Base-by-base conservation (phyloP, 1,140 invertebrate species). In the Dryas iulia region DNA sequence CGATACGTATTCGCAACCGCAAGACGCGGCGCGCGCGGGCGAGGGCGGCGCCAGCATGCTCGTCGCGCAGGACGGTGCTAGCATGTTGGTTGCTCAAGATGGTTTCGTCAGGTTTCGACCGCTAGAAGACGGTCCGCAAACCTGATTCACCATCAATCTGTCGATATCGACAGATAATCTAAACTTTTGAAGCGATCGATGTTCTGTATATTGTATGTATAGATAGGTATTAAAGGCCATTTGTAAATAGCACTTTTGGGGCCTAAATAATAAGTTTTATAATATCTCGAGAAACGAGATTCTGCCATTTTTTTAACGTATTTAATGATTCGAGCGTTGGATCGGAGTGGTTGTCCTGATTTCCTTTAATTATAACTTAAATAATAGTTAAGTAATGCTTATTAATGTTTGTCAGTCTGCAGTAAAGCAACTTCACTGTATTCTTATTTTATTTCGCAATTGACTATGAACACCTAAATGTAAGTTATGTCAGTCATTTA, bases 61-160 rank as follows among this genome's bases (percentile, higher is more conserved):
- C 52, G 96, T 97, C 4, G 96, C 96, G 69, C 96, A 97, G 77
- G 95, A 97, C 74, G 96, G n/a, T n/a, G 89, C 89, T 14, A 95
- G 93, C 63, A 97, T 97, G 96, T 90, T 97, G 52, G 96, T 97
- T 5, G 96, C 96, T 70, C 96, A 97, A 76, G 95, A 97, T 74
- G 96, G 96, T 1, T 97, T 97, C 82, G 95, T 97, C 1, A 93
- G 96, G 60, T 97, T 97, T 90, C 93, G 96, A 30, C 94, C 94
- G 10, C 79, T 95, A 59, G 95, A 95, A 33, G 94, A 94, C 71
- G 94, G 93, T 18, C 81, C 86, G 73, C 91, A 92, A 77, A 92
- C 91, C 72, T 92, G 92, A 92, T 92, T 90, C 66, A 85, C 85
- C 61, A 88, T 88, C 12, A 83, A 75, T 60, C 85, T 89, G 86